A percentile compares a stretch with the other conserved stretches of the same genome.
Evolutionary conservation across 2,113 vertebrate genomes (phyloP).

Genomic region (Oryzias javanicus): DNA sequence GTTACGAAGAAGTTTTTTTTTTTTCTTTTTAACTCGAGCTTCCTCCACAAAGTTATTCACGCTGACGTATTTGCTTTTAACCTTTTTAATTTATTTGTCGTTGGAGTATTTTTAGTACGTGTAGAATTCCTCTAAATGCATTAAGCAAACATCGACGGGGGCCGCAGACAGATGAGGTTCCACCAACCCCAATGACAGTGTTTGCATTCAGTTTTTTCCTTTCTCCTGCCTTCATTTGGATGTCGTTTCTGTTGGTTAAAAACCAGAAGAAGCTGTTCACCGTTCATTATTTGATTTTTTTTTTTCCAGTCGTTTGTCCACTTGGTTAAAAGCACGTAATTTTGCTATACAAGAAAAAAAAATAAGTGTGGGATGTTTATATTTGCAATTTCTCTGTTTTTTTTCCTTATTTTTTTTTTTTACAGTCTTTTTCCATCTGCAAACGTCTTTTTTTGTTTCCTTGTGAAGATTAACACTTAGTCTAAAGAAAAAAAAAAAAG

Average conservation of each 20-base stretch:
- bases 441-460: background rate
- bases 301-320: no score
- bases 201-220: background rate
- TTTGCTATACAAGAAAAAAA: no score
- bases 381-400: background rate
- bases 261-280: background rate
- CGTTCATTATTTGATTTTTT: background rate
- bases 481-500: background rate
- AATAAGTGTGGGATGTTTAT: background rate
- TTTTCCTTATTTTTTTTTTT: background rate
- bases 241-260: background rate
- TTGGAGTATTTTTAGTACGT: no score
- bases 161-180: no score
- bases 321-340: no score
- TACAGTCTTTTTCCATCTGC: background rate
- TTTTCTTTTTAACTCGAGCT: background rate
- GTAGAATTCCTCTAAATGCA: no score
- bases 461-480: background rate
- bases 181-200: background rate
- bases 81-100: background rate
- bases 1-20: slow-evolving; percentile 5
- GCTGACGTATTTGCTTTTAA: slow-evolving; percentile 9
- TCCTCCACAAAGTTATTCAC: background rate
- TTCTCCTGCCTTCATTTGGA: background rate
- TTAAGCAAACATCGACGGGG: no score